Evolutionary conservation across 2,888 invertebrate genomes (phyloP).

Genomic region (Exephanes ischioxanthus): DNA sequence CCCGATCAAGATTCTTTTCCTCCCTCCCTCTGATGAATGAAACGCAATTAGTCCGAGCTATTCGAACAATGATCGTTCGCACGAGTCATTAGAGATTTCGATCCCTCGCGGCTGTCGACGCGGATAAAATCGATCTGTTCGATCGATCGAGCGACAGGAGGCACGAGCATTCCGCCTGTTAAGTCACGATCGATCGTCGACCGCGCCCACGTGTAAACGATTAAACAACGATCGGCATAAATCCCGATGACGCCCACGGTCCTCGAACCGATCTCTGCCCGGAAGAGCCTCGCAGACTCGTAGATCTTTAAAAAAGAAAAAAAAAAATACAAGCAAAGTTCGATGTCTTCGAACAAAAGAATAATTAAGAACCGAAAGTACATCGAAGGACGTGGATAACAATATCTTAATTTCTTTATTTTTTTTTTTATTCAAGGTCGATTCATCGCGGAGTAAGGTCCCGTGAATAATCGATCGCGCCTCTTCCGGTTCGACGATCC

Average conservation of each 20-base stretch:
- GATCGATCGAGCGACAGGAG: conserved; percentile 60
- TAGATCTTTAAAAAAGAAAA: not conserved
- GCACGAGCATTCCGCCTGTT: conserved; percentile 59
- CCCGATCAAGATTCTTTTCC: not conserved
- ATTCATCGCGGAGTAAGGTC: conserved; percentile 63
- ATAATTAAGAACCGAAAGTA: conserved; percentile 26
- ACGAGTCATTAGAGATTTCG: conserved; percentile 59
- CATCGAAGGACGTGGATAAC: conserved; percentile 10
- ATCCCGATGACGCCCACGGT: conserved; percentile 43
- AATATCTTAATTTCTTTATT: not conserved
- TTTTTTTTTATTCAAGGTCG: conserved; percentile 40
- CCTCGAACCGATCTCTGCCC: conserved; percentile 19
- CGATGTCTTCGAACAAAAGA: conserved; percentile 19
- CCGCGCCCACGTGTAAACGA: conserved; percentile 58
- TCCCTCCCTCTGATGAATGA: not conserved
- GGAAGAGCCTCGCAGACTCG: conserved; percentile 9
- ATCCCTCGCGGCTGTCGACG: conserved; percentile 48
- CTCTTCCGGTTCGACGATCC: conserved; percentile 62
- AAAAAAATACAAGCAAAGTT: not conserved
- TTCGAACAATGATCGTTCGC: conserved; percentile 58
- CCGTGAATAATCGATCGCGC: conserved; percentile 72
- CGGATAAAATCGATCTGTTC: conserved; percentile 56
- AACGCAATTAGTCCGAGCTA: conserved; percentile 52
- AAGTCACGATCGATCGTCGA: conserved; percentile 60
- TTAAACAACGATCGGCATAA: conserved; percentile 47